phyloP scores from a whole-genome alignment of 2,797 vertebrate species.

The Erpetoichthys calabaricus region DNA sequence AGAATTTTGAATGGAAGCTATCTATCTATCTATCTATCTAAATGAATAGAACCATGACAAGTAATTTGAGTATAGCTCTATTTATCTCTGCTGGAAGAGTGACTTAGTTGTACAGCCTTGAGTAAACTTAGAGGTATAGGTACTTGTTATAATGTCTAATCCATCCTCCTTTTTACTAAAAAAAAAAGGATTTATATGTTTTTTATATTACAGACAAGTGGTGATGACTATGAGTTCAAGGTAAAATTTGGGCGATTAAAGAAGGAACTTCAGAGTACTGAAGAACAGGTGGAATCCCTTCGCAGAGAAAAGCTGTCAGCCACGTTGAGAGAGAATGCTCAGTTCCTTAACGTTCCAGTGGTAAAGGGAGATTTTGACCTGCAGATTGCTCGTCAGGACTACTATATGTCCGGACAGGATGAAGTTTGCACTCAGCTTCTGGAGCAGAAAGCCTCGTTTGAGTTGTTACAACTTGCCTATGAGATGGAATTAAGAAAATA shows the following conservation, averaged over 20 bases:
- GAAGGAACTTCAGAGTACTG: conserved; percentile 50
- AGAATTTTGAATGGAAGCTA: not conserved
- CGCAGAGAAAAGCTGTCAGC: conserved; percentile 52
- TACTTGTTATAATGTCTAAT: too few relatives aligned
- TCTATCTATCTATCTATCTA: too few relatives aligned
- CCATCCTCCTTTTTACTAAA: not conserved
- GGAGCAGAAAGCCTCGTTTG: conserved; percentile 74
- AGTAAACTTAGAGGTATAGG: too few relatives aligned
- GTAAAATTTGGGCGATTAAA: conserved; percentile 46
- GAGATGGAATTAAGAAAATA: conserved; percentile 63
- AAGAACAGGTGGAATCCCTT: conserved; percentile 55
- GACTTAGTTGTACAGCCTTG: too few relatives aligned
- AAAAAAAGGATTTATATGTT: not conserved
- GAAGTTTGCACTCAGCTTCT: conserved; percentile 64
- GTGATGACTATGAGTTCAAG: conserved; percentile 37
- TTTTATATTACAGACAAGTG: conserved; percentile 25
- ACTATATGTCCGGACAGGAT: conserved; percentile 58
- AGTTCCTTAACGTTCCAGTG: conserved; percentile 56
- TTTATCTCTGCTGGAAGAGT: too few relatives aligned
- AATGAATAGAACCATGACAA: not conserved
- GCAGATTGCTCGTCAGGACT: conserved; percentile 64
- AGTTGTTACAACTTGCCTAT: conserved; percentile 54
- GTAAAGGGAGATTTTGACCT: conserved; percentile 61
- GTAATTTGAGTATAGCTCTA: not conserved
- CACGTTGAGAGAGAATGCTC: conserved; percentile 59